phyloP scores from a whole-genome alignment of 2,888 invertebrate genomes.

The Lucinisca nassula region DNA sequence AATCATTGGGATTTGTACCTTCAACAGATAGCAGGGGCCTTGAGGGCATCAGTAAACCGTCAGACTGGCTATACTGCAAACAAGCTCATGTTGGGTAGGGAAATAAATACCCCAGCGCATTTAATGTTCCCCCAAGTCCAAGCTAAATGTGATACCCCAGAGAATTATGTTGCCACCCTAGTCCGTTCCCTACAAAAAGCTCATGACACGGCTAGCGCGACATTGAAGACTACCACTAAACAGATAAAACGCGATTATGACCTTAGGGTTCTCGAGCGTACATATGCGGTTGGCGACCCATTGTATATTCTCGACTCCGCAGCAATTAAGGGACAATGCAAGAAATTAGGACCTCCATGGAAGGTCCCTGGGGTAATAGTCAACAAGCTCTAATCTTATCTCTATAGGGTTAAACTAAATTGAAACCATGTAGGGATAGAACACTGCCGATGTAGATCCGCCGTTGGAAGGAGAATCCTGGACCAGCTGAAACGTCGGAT shows the following conservation, averaged over 20 bases:
- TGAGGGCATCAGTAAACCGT: slow-evolving; percentile 31
- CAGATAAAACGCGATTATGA: slow-evolving; percentile 41
- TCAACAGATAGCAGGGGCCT: slow-evolving; percentile 32
- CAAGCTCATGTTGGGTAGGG: no score
- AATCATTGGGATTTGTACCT: slow-evolving; percentile 26
- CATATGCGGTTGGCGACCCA: slow-evolving; percentile 18
- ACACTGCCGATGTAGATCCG: no score
- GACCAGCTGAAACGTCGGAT: no score
- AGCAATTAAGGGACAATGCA: slow-evolving; percentile 15
- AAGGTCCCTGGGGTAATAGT: slow-evolving; percentile 15
- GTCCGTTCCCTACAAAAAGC: not conserved
- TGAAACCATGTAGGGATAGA: no score
- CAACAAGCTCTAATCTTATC: slow-evolving; percentile 5
- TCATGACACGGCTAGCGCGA: slow-evolving; percentile 24
- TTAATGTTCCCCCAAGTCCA: not conserved
- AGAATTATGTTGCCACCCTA: not conserved
- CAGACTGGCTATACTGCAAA: slow-evolving; percentile 38
- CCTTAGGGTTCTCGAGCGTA: not conserved
- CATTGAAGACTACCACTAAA: slow-evolving; percentile 6
- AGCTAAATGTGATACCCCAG: not conserved
- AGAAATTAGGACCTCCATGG: slow-evolving; percentile 28
- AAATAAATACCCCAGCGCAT: slow-evolving; percentile 22
- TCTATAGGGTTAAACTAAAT: not conserved
- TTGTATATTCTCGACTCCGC: slow-evolving; percentile 36
- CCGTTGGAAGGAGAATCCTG: no score